phyloP scores from a whole-genome alignment of 2,888 invertebrate species.

The Dasypolia templi region DNA sequence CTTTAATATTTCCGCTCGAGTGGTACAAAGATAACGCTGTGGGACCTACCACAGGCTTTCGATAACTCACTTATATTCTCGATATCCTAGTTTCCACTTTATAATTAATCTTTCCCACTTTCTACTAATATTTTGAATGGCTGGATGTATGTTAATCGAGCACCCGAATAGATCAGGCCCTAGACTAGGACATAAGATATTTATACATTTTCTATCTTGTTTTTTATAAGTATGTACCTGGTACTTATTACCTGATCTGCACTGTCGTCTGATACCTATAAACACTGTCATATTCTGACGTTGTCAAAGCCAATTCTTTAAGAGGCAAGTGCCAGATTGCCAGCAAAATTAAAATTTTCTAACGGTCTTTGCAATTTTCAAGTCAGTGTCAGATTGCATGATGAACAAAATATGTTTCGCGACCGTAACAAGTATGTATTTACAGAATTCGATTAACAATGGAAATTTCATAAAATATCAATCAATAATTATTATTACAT shows the following conservation, averaged over 20 bases:
- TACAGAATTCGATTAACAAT: no score
- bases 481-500: no score
- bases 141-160: background rate
- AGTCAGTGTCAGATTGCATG: no score
- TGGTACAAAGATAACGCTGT: conserved; percentile 65
- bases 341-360: no score
- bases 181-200: background rate
- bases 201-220: background rate
- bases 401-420: no score
- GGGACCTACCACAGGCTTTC: conserved; percentile 54
- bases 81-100: background rate
- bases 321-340: no score
- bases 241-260: background rate
- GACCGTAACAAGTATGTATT: no score
- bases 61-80: conserved; percentile 42
- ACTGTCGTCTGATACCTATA: no score
- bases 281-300: no score
- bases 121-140: background rate
- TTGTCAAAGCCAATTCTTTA: background rate
- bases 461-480: no score
- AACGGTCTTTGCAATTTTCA: no score
- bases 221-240: background rate
- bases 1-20: conserved; percentile 70
- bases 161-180: background rate
- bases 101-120: background rate